These are phyloP conservation scores for Nipponia nippon DNA, from an alignment of 2,113 vertebrate genomes.

Conservation along the genomic window DNA sequence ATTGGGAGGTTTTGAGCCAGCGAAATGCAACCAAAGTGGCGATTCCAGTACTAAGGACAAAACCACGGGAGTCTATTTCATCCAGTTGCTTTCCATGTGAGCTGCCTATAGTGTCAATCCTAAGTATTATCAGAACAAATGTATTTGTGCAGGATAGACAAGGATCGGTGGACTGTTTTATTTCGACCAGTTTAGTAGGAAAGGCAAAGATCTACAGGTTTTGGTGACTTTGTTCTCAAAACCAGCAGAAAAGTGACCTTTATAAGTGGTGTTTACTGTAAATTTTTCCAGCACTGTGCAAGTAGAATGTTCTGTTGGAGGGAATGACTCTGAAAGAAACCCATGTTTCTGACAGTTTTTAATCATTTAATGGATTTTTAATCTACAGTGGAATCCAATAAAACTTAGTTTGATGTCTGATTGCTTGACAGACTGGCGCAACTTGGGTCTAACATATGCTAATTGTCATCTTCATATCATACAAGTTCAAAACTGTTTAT, in stretches of 20 bases:
- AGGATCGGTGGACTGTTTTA: not conserved
- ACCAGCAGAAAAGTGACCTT: not conserved
- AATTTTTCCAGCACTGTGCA: not conserved
- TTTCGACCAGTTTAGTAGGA: not conserved
- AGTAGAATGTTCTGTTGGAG: not conserved
- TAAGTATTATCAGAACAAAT: not conserved
- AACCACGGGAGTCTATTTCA: not conserved
- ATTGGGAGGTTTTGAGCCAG: not conserved
- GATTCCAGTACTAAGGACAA: not conserved
- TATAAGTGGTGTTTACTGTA: not conserved
- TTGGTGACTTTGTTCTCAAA: not conserved
- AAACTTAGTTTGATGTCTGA: constrained; percentile 8
- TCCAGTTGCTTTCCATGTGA: not conserved
- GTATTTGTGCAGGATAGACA: not conserved
- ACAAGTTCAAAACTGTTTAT: not conserved
- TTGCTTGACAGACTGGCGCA: not conserved
- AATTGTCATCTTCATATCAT: not conserved
- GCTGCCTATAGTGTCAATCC: not conserved
- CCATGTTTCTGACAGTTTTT: not conserved
- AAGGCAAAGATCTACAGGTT: not conserved
- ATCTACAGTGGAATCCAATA: not conserved
- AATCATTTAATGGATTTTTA: constrained; percentile 32
- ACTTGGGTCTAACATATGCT: not conserved
- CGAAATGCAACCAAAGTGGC: not conserved
- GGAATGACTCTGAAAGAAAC: not conserved